Conservation (phyloP, 2,888 invertebrate genomes). For the Stenichneumon culpator region DNA sequence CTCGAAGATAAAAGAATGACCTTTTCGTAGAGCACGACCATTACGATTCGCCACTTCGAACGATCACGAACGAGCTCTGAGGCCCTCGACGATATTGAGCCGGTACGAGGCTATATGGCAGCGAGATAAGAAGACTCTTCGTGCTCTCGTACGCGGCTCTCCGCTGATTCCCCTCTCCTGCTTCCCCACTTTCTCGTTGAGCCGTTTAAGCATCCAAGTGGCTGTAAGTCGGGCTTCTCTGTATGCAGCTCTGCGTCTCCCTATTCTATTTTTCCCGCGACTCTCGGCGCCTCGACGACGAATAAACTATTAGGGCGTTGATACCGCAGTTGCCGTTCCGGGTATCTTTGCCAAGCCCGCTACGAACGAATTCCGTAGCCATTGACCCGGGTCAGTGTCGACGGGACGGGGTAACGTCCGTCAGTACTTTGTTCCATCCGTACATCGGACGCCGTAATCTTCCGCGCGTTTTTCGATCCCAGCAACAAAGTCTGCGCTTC, state of each 20-base stretch:
- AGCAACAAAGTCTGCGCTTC: not conserved
- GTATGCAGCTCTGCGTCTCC: conserved; percentile 26
- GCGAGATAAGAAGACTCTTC: conserved; percentile 61
- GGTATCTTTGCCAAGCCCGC: conserved; percentile 56
- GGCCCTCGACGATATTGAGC: conserved; percentile 40
- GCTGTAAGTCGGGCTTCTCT: conserved; percentile 34
- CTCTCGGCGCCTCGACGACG: conserved; percentile 41
- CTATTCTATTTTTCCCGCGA: conserved; percentile 49
- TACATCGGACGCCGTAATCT: not conserved
- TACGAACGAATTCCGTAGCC: conserved; percentile 54
- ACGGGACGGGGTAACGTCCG: not conserved
- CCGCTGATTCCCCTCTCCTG: conserved; percentile 15
- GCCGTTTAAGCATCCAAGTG: conserved; percentile 69
- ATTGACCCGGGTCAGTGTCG: conserved; percentile 60
- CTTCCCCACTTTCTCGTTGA: conserved; percentile 64
- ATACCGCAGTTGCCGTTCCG: conserved; percentile 55
- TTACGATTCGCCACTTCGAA: conserved; percentile 46
- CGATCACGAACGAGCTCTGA: conserved; percentile 35
- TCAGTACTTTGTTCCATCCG: not conserved
- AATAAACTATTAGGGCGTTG: conserved; percentile 32
- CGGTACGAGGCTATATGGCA: conserved; percentile 37
- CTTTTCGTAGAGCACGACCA: conserved; percentile 12
- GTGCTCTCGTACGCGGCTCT: conserved; percentile 29
- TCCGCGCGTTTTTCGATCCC: not conserved
- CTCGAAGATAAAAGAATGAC: conserved; percentile 24